These are phyloP conservation scores for Lynx canadensis DNA, from an alignment of 2,113 vertebrate species.

Conservation along the genomic window DNA sequence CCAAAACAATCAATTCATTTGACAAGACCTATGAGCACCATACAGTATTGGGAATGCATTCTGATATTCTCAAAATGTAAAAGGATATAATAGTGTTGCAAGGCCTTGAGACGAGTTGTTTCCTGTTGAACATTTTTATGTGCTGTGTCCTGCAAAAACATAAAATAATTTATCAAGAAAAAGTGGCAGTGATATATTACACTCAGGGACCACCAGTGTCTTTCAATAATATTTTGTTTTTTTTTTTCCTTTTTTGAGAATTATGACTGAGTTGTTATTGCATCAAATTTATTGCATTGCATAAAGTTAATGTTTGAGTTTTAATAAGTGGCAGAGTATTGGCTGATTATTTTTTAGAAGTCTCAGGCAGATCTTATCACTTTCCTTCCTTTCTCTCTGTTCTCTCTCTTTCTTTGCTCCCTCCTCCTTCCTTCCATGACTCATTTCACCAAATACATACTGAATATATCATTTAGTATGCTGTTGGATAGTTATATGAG, in stretches of 20 bases:
- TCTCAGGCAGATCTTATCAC: neutral
- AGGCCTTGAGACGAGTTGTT: conserved; percentile 1
- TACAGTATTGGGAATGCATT: neutral
- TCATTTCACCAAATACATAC: neutral
- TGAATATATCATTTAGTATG: neutral
- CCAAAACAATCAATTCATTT: conserved; percentile 50
- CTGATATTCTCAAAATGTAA: conserved; percentile 1
- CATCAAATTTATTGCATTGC: neutral
- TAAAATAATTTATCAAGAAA: conserved; percentile 40
- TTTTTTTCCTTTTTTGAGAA: neutral
- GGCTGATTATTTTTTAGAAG: neutral
- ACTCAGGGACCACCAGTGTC: neutral
- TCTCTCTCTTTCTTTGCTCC: rapidly evolving
- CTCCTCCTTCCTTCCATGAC: neutral
- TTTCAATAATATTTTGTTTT: neutral
- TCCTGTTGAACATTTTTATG: neutral
- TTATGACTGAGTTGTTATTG: neutral
- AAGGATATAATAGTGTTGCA: neutral
- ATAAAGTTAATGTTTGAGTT: neutral
- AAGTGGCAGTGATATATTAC: neutral
- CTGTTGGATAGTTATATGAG: neutral
- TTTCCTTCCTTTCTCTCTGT: neutral
- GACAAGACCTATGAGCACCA: neutral
- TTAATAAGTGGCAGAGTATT: neutral
- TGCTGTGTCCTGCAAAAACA: neutral